Conservation (phyloP, 2,113 vertebrate genomes). For the Trematomus loennbergii region DNA sequence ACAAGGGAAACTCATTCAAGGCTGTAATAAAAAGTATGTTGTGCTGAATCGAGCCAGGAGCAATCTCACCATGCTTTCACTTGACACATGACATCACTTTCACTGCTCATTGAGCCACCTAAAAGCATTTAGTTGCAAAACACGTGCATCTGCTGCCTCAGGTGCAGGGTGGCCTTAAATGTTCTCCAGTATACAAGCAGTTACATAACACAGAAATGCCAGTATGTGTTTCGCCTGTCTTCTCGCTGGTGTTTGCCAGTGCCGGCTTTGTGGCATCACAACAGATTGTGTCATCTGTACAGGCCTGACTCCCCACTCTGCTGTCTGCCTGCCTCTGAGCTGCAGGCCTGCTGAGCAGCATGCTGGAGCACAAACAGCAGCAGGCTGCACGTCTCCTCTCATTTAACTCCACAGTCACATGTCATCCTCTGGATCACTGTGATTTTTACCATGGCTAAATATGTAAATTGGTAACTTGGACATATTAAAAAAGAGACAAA, state of each 20-base stretch:
- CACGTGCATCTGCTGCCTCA: slow-evolving; percentile 26
- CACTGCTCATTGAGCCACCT: slow-evolving; percentile 1
- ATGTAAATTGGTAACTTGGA: not conserved
- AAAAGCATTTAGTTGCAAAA: slow-evolving; percentile 35
- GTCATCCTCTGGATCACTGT: slow-evolving; percentile 19
- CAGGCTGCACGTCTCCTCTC: slow-evolving; percentile 31
- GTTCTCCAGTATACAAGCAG: slow-evolving; percentile 22
- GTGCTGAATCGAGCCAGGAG: not conserved
- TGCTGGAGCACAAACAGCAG: slow-evolving; percentile 23
- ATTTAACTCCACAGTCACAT: slow-evolving; percentile 26
- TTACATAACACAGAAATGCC: slow-evolving; percentile 52
- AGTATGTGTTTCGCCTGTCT: slow-evolving; percentile 14
- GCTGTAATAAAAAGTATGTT: too few species aligned
- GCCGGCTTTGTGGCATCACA: slow-evolving; percentile 37
- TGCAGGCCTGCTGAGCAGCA: slow-evolving; percentile 36
- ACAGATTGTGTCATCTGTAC: slow-evolving; percentile 43
- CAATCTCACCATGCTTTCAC: not conserved
- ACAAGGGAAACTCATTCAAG: not conserved
- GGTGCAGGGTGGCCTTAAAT: slow-evolving; percentile 45
- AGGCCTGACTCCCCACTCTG: slow-evolving; percentile 10
- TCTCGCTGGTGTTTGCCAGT: slow-evolving; percentile 21
- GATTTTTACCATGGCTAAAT: not conserved
- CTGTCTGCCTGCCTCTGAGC: slow-evolving; percentile 23
- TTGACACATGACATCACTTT: not conserved
- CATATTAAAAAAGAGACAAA: too few species aligned